Evolutionary conservation across 2,113 vertebrate genomes (phyloP).

Genomic region (Xerus inauris): DNA sequence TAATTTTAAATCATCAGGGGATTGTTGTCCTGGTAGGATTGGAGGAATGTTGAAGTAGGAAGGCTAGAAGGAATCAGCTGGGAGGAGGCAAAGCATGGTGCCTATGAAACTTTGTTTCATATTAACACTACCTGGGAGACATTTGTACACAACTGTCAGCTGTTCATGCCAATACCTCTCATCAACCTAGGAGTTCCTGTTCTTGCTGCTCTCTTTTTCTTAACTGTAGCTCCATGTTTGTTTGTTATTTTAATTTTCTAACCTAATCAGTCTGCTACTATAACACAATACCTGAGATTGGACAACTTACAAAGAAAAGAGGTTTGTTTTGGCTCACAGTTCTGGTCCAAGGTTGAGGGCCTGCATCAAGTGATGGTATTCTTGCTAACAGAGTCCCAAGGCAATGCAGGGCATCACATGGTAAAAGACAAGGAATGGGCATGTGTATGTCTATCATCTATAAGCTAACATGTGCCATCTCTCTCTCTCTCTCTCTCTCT

Average conservation of each 20-base stretch:
- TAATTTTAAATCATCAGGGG: neutral
- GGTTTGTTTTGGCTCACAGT: neutral
- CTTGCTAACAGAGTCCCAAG: neutral
- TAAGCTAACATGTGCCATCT: too few relatives aligned
- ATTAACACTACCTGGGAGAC: neutral
- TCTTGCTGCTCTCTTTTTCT: neutral
- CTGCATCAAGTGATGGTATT: too few relatives aligned
- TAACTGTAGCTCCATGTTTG: neutral
- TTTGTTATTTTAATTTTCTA: neutral
- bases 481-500: too few relatives aligned
- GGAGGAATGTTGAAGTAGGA: neutral
- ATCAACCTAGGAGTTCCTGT: neutral
- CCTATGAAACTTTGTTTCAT: neutral
- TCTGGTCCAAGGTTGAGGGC: neutral
- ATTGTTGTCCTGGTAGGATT: neutral
- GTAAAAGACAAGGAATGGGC: neutral
- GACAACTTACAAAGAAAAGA: neutral
- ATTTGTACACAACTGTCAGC: neutral
- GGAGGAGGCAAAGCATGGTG: neutral
- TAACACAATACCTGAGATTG: neutral
- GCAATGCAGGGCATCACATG: neutral
- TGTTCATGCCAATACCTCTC: neutral
- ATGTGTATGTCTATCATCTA: neutral
- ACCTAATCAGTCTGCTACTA: neutral
- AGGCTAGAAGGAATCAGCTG: neutral